These are phyloP conservation scores for Falco columbarius DNA, from an alignment of 2,797 vertebrate species.

Conservation along the genomic window DNA sequence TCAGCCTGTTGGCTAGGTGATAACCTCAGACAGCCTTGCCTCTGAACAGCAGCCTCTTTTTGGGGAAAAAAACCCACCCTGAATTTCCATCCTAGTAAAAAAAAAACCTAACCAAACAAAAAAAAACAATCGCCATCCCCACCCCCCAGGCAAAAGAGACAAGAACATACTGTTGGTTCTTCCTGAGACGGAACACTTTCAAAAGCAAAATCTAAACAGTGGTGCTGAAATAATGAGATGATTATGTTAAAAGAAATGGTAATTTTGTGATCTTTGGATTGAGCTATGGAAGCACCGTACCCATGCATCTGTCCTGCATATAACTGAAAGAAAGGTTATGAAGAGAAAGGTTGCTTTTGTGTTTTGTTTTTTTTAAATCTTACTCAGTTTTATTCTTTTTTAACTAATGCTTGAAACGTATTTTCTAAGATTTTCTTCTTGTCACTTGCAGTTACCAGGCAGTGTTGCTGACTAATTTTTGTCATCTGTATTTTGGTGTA, in stretches of 20 bases:
- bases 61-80: neutral
- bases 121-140: neutral
- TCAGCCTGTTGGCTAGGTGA: neutral
- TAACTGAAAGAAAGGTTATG: neutral
- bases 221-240: neutral
- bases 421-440: neutral
- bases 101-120: neutral
- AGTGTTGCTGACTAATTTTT: neutral
- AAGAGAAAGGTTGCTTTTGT: neutral
- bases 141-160: neutral
- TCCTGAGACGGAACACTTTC: neutral
- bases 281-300: neutral
- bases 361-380: neutral
- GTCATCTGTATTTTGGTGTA: neutral
- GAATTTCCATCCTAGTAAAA: neutral
- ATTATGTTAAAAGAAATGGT: neutral
- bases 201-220: neutral
- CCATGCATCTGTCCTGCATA: neutral
- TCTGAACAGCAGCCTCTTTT: neutral
- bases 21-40: neutral
- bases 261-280: neutral
- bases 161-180: neutral
- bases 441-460: neutral
- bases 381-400: neutral
- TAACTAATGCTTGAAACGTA: neutral